Conservation (phyloP, 1,140 invertebrate species). For the Akabosia matsudoensis region DNA sequence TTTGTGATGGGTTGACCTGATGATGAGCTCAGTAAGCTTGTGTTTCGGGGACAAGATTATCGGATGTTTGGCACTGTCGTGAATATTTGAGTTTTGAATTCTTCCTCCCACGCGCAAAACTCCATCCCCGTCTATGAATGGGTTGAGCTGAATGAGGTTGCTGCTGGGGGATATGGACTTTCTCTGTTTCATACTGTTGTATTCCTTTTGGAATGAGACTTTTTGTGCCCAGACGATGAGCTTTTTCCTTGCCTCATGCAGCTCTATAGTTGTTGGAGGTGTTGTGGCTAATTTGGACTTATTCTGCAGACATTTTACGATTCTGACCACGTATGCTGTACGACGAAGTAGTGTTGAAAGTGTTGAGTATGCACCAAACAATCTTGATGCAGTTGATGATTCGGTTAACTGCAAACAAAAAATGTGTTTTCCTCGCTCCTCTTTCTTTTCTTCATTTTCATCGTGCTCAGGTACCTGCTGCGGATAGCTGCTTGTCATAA, state of each 20-base stretch:
- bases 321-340: not conserved
- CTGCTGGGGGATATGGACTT: not conserved
- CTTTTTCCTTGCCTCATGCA: not conserved
- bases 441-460: not conserved
- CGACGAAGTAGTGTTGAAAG: not conserved
- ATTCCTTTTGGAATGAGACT: not conserved
- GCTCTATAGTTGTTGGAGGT: not conserved
- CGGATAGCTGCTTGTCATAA: not conserved
- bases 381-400: not conserved
- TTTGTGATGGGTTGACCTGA: not conserved
- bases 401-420: not conserved
- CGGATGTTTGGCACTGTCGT: slow-evolving; percentile 47
- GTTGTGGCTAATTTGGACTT: not conserved
- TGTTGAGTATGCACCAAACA: not conserved
- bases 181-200: not conserved
- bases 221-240: not conserved
- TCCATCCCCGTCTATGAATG: slow-evolving; percentile 50
- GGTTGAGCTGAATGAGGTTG: slow-evolving; percentile 44
- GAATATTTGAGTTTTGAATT: slow-evolving; percentile 45
- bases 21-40: not conserved
- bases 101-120: slow-evolving; percentile 52
- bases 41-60: slow-evolving; percentile 47
- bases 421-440: not conserved
- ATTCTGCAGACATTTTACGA: not conserved
- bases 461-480: not conserved